Base-by-base conservation (phyloP, 2,888 invertebrate genomes). In the Drosophila sordidula region DNA sequence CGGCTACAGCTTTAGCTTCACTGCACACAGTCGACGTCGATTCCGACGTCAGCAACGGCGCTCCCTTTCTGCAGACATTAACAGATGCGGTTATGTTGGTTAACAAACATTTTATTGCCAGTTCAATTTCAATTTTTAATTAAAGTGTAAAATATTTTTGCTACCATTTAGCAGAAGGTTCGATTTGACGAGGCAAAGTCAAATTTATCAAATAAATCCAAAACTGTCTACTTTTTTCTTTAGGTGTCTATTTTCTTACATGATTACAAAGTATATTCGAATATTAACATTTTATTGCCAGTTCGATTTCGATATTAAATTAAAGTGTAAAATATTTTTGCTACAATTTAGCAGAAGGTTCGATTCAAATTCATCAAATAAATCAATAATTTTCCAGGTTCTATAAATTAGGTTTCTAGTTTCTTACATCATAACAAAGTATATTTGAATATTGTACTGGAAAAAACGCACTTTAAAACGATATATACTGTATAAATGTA, bases 71-170 rank as follows among this genome's bases (percentile, higher is more conserved):
- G 63, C 59, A 62, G 69, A 75, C 74, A 82, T 85, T 85, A 86
- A 86, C 85, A 86, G 85, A 82, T 86, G 85, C 80, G 85, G 89
- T 89, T 61, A 89, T 86, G 80, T 83, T 77, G 85, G 89, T 89
- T 86, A 89, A 86, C 82, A 82, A 87, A 83, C 83, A 73, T 76
- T 88, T 85, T 87, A 85, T 88, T 79, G 87, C 74, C 85, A 84
- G 69, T 76, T 82, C 75, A 86, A 86, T 82, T 81, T 85, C 89
- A 77, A 82, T 77, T 71, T 88, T 88, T 89, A 85, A 89, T 85
- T 85, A 85, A 88, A 79, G 69, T 74, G 64, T 82, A 62, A 82
- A 79, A 78, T 87, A 82, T 78, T 67, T 70, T 47, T 66, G 67
- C 51, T 61, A 47, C 44, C 68, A 44, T 55, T 67, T 52, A 61